Evolutionary conservation across 2,888 invertebrate genomes (phyloP), one percentile per base, ranked within the genome.

Genomic region (Thecophora atra): DNA sequence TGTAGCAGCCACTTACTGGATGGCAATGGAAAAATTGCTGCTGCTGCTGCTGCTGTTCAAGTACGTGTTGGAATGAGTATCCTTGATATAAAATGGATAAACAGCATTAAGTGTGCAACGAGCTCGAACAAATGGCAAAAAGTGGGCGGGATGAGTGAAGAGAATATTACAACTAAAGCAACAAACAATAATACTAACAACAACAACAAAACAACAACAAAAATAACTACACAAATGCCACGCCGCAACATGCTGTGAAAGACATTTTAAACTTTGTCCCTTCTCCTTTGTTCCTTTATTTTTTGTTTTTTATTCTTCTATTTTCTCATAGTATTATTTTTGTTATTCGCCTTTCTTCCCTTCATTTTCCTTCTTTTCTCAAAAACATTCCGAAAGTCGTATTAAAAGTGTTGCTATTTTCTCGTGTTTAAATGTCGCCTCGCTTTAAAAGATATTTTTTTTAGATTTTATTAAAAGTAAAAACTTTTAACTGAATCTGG

Each of bases 21-120:
- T 56, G 56, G 26, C 26, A 56, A 26, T 15, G 21, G 56, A 6
- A 56, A 56, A 28, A 24, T 58, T 58, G 24, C 28, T 58, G 58
- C 13, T 58, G 26, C 13, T 58, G 17, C 6, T 58, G 58, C 54
- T 11, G 5, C 21, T 54, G 2, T 21, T 54, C 15, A 58, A 58
- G 58, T 58, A 28, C 58, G 58, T 58, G 26, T 58, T 58, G 28
- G 58, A 15, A 28, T 24, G 58, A 58, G 58, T 28, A 58, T 58
- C 58, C 58, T 58, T 58, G 58, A 58, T 58, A 58, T 58, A 62
- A 62, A 62, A 62, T 30, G 62, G 62, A 62, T 62, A 62, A 37
- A 37, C 42, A 8, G 42, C 62, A 62, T 62, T 62, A 65, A 65
- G 65, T 51, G 51, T 24, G 65, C 65, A 47, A 51, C 51, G 51